Evolutionary conservation across 1,140 invertebrate species (phyloP).

Genomic region (Hetaerina americana): DNA sequence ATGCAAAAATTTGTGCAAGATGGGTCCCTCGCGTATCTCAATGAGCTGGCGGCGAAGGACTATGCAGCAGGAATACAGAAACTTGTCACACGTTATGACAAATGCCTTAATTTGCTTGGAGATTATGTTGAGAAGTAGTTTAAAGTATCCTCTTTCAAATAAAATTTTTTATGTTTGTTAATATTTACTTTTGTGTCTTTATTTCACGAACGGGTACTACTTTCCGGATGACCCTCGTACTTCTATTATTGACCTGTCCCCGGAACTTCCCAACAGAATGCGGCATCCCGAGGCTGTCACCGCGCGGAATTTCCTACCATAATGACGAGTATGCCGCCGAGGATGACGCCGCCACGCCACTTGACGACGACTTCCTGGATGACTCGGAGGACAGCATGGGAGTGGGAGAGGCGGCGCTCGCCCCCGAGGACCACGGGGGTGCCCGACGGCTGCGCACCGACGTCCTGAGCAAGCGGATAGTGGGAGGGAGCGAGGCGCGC

Average conservation of each 20-base stretch:
- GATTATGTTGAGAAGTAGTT: too few relatives aligned
- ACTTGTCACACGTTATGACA: too few relatives aligned
- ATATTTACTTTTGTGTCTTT: too few relatives aligned
- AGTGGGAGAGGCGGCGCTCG: background rate
- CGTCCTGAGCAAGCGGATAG: slow-evolving; percentile 46
- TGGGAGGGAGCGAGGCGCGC: slow-evolving; percentile 52
- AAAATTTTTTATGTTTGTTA: too few relatives aligned
- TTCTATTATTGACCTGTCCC: background rate
- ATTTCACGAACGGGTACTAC: too few relatives aligned
- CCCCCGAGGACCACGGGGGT: background rate
- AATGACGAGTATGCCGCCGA: background rate
- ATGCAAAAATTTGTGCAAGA: too few relatives aligned
- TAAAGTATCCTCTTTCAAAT: too few relatives aligned
- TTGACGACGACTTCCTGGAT: background rate
- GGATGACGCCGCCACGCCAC: background rate
- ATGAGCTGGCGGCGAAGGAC: too few relatives aligned
- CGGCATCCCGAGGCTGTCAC: slow-evolving; percentile 37
- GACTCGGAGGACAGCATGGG: background rate
- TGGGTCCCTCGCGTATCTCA: too few relatives aligned
- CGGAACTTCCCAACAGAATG: slow-evolving; percentile 42
- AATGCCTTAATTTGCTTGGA: too few relatives aligned
- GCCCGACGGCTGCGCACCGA: background rate
- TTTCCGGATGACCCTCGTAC: background rate
- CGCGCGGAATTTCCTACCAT: background rate
- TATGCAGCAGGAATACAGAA: too few relatives aligned